Evolutionary conservation across 2,888 invertebrate species (phyloP).

Genomic region (Augochlorella aurata): DNA sequence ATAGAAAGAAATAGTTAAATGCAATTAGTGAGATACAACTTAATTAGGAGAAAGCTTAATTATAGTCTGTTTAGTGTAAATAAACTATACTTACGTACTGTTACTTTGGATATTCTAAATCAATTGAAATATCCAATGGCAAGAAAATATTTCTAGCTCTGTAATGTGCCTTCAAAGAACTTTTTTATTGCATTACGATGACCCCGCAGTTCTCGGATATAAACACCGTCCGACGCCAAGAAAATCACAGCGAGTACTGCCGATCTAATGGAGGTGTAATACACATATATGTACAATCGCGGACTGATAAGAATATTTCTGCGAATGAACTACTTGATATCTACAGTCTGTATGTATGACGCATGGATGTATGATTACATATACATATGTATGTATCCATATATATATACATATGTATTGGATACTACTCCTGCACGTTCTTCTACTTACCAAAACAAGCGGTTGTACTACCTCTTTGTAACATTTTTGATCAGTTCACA

Average conservation of each 20-base stretch:
- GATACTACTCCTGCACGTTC: too few species aligned
- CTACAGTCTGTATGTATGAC: too few species aligned
- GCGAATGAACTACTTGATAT: neutral
- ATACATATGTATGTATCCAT: too few species aligned
- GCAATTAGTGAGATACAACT: neutral
- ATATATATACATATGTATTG: too few species aligned
- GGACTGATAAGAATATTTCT: slow-evolving; percentile 28
- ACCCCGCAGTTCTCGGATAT: neutral
- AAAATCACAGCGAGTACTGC: neutral
- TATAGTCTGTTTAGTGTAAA: slow-evolving; percentile 5
- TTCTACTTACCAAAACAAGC: too few species aligned
- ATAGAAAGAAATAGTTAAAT: neutral
- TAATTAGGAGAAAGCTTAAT: neutral
- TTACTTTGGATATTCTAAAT: neutral
- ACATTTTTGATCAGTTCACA: too few species aligned
- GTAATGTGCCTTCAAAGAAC: neutral
- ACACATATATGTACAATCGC: neutral
- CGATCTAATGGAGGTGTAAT: slow-evolving; percentile 14
- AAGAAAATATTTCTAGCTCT: neutral
- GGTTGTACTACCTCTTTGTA: too few species aligned
- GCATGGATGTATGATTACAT: too few species aligned
- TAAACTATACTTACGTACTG: neutral
- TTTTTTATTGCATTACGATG: neutral
- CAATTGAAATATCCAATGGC: neutral
- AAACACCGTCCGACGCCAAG: neutral